Base-by-base conservation (phyloP, 2,797 vertebrate genomes). In the Fistularia tabacaria region DNA sequence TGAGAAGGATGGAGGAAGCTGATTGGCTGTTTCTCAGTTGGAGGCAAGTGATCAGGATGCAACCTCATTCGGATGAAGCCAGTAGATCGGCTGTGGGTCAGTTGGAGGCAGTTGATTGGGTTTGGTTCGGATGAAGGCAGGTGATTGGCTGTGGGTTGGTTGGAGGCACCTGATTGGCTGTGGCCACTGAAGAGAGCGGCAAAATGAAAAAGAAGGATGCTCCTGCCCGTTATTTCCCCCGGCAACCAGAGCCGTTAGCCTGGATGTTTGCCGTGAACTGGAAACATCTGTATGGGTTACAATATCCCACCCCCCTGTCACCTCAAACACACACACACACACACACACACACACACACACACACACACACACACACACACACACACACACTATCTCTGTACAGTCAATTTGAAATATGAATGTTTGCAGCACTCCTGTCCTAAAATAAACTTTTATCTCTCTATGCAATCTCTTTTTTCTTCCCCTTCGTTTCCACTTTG, bases 221-320 rank as follows among this genome's bases (percentile, higher is more conserved):
- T 60, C 25, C 44, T 37, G 51, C 49, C 46, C 65, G 48, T 59
- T 59, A 74, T 59, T 65, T 67, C 25, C 76, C 70, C 69, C 66
- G 76, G 73, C 81, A 81, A 80, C 76, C 78, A 78, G 76, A 86
- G 71, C 62, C 71, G 74, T 77, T 83, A 78, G 66, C 41, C 40
- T 57, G 60, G 70, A 83, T 81, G 84, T 81, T 79, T 77, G 60
- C 7, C 66, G 73, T 65, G 70, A 73, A 76, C 38, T 54, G 59
- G 70, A 58, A 76, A 79, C 85, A 86, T 87, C 76, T 85, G 85
- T 80, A 59, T 77, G 72, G 81, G 79, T 77, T 77, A 83, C 84
- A 82, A 80, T 85, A 81, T 79, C 57, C 25, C 25, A 25, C 25
- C 25, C 25, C 25, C 2, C 25, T 25, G 25, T 25, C 25, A 25